These are phyloP conservation scores for Cliona cf. orientalis DNA, from an alignment of 37 sponge, comb jelly and placozoan genomes.

Conservation along the genomic window DNA sequence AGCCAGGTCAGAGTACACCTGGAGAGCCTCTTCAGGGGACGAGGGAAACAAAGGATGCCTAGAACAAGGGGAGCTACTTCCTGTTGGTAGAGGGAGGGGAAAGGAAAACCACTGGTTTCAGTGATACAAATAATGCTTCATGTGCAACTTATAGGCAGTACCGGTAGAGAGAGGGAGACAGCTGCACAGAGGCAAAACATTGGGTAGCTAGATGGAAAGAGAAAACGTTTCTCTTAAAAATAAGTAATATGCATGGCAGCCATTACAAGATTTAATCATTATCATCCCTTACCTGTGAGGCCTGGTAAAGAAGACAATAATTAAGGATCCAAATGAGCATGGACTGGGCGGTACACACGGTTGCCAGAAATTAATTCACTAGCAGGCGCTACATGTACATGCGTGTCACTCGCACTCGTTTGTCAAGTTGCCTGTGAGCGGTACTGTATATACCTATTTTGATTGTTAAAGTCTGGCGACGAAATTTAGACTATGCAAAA, in stretches of 20 bases:
- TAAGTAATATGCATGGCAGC: too few relatives aligned
- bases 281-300: slow-evolving; percentile 91
- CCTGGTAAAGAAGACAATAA: slow-evolving; percentile 90
- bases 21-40: not conserved
- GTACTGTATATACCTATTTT: too few relatives aligned
- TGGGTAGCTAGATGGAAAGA: slow-evolving; percentile 76
- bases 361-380: too few relatives aligned
- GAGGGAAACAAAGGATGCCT: not conserved
- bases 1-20: slow-evolving; percentile 4
- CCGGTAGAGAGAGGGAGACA: too few relatives aligned
- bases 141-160: too few relatives aligned
- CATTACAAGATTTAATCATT: too few relatives aligned
- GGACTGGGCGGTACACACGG: slow-evolving; percentile 35
- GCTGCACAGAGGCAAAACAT: slow-evolving; percentile 81
- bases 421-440: too few relatives aligned
- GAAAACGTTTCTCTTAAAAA: slow-evolving; percentile 20
- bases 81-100: not conserved
- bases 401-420: too few relatives aligned
- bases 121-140: too few relatives aligned
- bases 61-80: not conserved
- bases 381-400: too few relatives aligned
- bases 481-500: too few relatives aligned
- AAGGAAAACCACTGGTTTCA: not conserved
- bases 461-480: too few relatives aligned
- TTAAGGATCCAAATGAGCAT: slow-evolving; percentile 83